These are phyloP conservation scores for Morpho achilles DNA, from an alignment of 2,888 invertebrate genomes.

Conservation along the genomic window DNA sequence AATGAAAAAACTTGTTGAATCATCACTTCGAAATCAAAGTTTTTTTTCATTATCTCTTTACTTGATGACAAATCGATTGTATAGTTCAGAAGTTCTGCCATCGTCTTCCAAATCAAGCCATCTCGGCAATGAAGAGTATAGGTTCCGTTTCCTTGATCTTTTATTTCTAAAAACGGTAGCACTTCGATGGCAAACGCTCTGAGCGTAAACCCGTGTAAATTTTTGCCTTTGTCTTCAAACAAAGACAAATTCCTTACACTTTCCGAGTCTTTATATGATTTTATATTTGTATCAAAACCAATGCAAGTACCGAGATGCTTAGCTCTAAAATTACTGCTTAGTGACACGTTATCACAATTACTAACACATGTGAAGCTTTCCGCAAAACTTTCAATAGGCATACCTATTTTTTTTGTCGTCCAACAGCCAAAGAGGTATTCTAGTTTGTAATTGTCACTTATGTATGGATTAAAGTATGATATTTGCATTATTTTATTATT, in stretches of 20 bases:
- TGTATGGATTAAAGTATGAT: conserved; percentile 48
- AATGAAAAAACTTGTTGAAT: conserved; percentile 51
- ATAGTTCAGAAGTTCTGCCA: conserved; percentile 57
- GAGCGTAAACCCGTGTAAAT: conserved; percentile 51
- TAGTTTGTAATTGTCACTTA: conserved; percentile 39
- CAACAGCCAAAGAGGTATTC: conserved; percentile 49
- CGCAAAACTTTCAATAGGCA: conserved; percentile 41
- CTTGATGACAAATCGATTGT: conserved; percentile 47
- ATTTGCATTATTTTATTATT: conserved; percentile 32
- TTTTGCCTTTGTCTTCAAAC: conserved; percentile 51
- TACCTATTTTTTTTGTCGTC: conserved; percentile 45
- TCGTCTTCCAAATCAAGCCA: conserved; percentile 56
- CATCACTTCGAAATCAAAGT: conserved; percentile 50
- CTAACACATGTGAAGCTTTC: conserved; percentile 48
- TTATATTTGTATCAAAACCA: conserved; percentile 39
- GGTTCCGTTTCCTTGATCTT: conserved; percentile 39
- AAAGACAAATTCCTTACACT: conserved; percentile 29
- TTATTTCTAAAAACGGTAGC: conserved; percentile 47
- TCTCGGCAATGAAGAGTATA: conserved; percentile 49
- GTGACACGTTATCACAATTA: conserved; percentile 48
- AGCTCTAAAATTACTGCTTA: conserved; percentile 42
- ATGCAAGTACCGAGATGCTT: conserved; percentile 56
- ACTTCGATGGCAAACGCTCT: conserved; percentile 43
- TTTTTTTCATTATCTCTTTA: conserved; percentile 37
- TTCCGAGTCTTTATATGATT: conserved; percentile 33